A percentile compares a stretch with the other conserved stretches of the same genome.
Conservation (phyloP, 2,113 vertebrate species). For the Triplophysa siluroides region DNA sequence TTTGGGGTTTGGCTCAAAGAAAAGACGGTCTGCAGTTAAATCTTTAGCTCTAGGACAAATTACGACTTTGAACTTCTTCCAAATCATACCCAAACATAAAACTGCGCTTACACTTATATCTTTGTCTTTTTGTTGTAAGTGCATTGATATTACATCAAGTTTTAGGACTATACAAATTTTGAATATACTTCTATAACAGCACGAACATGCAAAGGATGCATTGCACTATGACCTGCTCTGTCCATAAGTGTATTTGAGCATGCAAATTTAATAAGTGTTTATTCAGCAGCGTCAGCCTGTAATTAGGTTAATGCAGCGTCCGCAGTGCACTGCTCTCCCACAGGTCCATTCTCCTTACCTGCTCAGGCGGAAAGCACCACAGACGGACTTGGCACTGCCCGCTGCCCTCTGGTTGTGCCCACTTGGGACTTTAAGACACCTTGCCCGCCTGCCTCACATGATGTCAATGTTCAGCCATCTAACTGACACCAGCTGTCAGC, state of each 20-base stretch:
- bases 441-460: not conserved
- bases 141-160: not conserved
- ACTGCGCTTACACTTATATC: not conserved
- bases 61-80: not conserved
- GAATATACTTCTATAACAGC: constrained; percentile 30
- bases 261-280: constrained; percentile 63
- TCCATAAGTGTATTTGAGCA: constrained; percentile 59
- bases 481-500: constrained; percentile 45
- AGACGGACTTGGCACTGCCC: constrained; percentile 43
- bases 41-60: not conserved
- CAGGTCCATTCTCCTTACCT: constrained; percentile 56
- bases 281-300: constrained; percentile 55
- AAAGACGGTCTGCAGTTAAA: not conserved
- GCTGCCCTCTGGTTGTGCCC: constrained; percentile 15
- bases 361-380: constrained; percentile 58
- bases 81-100: not conserved
- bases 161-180: constrained; percentile 1
- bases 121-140: not conserved
- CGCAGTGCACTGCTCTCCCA: constrained; percentile 47
- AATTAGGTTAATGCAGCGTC: constrained; percentile 61
- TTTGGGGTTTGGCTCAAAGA: constrained; percentile 6
- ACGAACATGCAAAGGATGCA: constrained; percentile 5
- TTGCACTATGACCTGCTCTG: constrained; percentile 30
- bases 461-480: constrained; percentile 22
- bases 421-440: constrained; percentile 39